Evolutionary conservation across 2,888 invertebrate genomes (phyloP).

Genomic region (Tortrix viridana): DNA sequence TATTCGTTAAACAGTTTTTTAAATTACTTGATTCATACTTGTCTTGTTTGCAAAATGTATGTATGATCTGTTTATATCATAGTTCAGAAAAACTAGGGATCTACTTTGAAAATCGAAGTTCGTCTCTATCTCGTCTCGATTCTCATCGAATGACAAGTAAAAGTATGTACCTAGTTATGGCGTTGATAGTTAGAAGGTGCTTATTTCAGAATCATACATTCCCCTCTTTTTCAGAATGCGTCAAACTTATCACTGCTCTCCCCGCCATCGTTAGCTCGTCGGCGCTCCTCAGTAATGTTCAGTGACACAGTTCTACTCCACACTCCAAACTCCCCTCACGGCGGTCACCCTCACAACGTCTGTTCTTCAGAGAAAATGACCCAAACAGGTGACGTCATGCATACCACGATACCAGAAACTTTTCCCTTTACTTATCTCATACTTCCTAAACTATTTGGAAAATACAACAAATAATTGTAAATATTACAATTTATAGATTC

Average conservation of each 20-base stretch:
- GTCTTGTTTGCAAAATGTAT: too few species aligned
- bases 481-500: constrained; percentile 73
- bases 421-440: constrained; percentile 10
- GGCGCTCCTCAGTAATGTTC: constrained; percentile 95
- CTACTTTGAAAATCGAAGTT: too few species aligned
- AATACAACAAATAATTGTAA: constrained; percentile 13
- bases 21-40: too few species aligned
- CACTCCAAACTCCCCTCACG: constrained; percentile 64
- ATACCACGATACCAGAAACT: not conserved
- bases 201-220: not conserved
- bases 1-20: too few species aligned
- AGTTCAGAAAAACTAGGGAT: too few species aligned
- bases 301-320: constrained; percentile 93
- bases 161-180: too few species aligned
- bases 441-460: constrained; percentile 2
- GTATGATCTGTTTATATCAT: too few species aligned
- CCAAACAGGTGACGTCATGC: constrained; percentile 86
- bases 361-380: constrained; percentile 96
- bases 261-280: constrained; percentile 88
- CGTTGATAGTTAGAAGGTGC: not conserved
- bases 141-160: too few species aligned
- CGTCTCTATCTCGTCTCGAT: too few species aligned
- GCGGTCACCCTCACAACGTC: constrained; percentile 78
- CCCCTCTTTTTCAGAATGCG: constrained; percentile 76
- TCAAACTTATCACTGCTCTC: constrained; percentile 88